Evolutionary conservation across 2,888 invertebrate species (phyloP).

Genomic region (Drosophila mercatorum): DNA sequence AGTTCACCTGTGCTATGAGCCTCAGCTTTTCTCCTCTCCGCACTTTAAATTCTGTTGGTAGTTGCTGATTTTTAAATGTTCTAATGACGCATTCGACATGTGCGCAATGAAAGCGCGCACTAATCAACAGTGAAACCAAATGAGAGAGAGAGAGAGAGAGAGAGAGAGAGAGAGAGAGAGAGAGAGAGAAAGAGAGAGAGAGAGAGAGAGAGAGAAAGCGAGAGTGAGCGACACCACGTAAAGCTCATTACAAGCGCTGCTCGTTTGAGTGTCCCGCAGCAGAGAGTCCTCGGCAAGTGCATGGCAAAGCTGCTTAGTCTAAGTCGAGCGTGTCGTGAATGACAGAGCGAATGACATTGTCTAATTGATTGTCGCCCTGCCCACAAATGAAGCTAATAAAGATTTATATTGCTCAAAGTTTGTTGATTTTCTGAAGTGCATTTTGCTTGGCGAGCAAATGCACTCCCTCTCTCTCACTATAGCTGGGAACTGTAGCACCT

Average conservation of each 20-base stretch:
- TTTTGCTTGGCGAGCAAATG: slow-evolving; percentile 13
- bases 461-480: background rate
- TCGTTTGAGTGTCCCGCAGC: slow-evolving; percentile 13
- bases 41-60: background rate
- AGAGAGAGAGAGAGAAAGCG: background rate
- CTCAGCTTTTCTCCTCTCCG: no score
- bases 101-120: slow-evolving; percentile 9
- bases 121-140: background rate
- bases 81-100: slow-evolving; percentile 33
- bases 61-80: slow-evolving; percentile 28
- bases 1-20: background rate
- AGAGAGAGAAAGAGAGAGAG: background rate
- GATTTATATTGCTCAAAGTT: slow-evolving; percentile 57
- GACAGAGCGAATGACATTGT: slow-evolving; percentile 49
- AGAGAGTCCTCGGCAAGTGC: slow-evolving; percentile 21
- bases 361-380: slow-evolving; percentile 55
- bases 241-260: slow-evolving; percentile 44
- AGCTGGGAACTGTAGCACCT: slow-evolving; percentile 52
- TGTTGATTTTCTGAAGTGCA: slow-evolving; percentile 48
- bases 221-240: background rate
- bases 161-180: background rate
- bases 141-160: background rate
- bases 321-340: slow-evolving; percentile 38
- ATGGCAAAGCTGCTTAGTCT: slow-evolving; percentile 37
- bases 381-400: slow-evolving; percentile 64